Conservation (phyloP, 2,888 invertebrate genomes). For the Rhagonycha fulva region DNA sequence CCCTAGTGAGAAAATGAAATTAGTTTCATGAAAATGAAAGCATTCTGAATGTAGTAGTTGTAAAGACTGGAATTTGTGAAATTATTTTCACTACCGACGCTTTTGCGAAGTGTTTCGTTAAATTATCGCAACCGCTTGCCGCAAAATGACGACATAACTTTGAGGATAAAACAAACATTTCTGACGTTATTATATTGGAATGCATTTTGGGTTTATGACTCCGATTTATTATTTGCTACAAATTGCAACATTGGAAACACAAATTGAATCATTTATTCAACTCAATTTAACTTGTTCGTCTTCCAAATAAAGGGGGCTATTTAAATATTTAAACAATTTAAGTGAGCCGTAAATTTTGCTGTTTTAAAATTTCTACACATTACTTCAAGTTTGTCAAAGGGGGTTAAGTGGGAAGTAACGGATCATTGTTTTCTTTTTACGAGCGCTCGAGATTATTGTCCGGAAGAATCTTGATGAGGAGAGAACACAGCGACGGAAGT, state of each 20-base stretch:
- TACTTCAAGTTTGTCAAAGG: background rate
- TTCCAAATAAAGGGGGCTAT: background rate
- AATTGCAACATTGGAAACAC: background rate
- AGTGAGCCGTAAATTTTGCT: background rate
- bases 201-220: background rate
- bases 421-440: too few species aligned
- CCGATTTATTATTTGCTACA: background rate
- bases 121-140: conserved; percentile 5
- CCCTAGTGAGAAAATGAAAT: background rate
- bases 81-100: background rate
- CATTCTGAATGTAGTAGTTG: background rate
- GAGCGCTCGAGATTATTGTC: too few species aligned
- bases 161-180: background rate
- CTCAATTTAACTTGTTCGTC: background rate
- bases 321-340: background rate
- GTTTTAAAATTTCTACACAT: background rate
- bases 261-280: background rate
- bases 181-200: background rate
- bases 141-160: conserved; percentile 6
- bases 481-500: too few species aligned
- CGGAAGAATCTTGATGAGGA: too few species aligned
- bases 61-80: background rate
- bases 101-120: background rate
- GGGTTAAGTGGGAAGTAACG: too few species aligned
- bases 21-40: background rate